phyloP scores from a whole-genome alignment of 92 coral and sea anemone genomes.

The Hydrozoanthus gracilis region DNA sequence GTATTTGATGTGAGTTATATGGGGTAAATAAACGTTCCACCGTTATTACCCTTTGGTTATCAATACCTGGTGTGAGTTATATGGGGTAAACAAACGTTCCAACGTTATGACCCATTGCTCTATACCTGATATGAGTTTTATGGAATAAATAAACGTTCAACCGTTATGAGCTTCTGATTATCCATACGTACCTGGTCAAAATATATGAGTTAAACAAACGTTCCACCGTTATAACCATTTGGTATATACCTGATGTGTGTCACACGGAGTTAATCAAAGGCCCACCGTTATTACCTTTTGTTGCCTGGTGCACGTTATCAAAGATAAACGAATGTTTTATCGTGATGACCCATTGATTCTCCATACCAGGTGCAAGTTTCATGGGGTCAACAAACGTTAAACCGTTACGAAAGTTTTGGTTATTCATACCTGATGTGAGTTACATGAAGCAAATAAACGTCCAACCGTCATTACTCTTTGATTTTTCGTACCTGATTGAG shows the following conservation, averaged over 20 bases:
- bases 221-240: neutral
- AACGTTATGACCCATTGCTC: neutral
- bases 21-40: neutral
- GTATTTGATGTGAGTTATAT: neutral
- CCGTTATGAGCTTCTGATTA: neutral
- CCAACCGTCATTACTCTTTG: neutral
- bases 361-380: neutral
- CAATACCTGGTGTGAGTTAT: neutral
- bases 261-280: neutral
- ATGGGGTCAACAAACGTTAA: neutral
- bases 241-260: neutral
- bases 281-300: neutral
- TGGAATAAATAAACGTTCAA: neutral
- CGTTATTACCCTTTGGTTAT: neutral
- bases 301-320: neutral
- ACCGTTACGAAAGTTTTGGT: neutral
- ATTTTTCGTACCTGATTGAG: neutral
- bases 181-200: no score
- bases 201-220: no score
- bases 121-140: neutral
- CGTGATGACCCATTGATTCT: neutral
- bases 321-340: neutral
- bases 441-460: conserved; percentile 3
- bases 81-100: neutral
- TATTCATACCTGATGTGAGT: conserved; percentile 2